Percentiles rank a stretch among this genome's conserved stretches.
Evolutionary conservation across 2,113 vertebrate species (phyloP).

Genomic region (Delphinus delphis): DNA sequence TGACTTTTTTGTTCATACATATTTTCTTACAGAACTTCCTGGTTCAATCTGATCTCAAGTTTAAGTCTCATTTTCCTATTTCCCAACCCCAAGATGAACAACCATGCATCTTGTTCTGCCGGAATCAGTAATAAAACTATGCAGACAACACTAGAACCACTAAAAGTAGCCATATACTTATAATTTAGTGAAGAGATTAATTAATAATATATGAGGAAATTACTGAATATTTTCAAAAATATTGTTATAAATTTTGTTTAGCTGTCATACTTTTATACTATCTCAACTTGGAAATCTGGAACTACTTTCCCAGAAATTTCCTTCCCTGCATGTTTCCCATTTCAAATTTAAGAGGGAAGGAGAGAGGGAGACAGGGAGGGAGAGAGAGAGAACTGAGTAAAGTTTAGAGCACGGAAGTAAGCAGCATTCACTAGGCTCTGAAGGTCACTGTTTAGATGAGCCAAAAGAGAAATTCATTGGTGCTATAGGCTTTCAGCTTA

Average conservation of each 20-base stretch:
- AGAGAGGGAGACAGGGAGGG: background rate
- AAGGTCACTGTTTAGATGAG: background rate
- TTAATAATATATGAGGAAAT: background rate
- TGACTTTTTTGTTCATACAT: background rate
- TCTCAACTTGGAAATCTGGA: background rate
- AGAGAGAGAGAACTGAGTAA: background rate
- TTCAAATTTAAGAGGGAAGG: background rate
- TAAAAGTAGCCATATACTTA: background rate
- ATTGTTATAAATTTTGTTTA: background rate
- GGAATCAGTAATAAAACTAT: background rate
- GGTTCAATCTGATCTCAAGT: background rate
- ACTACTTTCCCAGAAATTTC: background rate
- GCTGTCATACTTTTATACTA: background rate
- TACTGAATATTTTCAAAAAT: background rate
- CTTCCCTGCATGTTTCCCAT: background rate
- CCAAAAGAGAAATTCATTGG: background rate
- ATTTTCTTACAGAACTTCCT: background rate
- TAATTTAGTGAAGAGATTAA: background rate
- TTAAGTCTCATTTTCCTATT: background rate
- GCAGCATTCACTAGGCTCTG: background rate
- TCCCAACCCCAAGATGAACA: background rate
- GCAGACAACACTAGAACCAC: background rate
- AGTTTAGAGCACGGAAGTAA: background rate
- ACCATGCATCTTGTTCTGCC: background rate
- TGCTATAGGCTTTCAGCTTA: background rate